phyloP scores from a whole-genome alignment of 2,113 vertebrate species.

The Forbesichthys agassizii region DNA sequence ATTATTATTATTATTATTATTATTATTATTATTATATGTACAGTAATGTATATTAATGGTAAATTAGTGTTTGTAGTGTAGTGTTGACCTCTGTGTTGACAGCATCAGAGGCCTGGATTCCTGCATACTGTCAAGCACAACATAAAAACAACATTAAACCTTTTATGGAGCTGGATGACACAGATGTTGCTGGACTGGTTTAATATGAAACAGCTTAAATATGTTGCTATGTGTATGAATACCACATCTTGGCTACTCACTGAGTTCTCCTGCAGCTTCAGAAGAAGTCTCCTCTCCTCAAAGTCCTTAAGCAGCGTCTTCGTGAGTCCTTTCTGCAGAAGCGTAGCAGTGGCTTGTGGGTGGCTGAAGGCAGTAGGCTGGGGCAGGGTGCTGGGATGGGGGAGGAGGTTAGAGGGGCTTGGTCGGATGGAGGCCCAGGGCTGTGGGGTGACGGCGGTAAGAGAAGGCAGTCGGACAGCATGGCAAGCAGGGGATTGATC shows the following conservation, averaged over 20 bases:
- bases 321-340: constrained; percentile 53
- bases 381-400: not conserved
- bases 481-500: constrained; percentile 40
- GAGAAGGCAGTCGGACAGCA: constrained; percentile 28
- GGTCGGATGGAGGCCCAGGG: constrained; percentile 46
- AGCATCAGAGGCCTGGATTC: constrained; percentile 80
- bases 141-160: not conserved
- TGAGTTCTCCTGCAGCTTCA: constrained; percentile 65
- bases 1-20: no score
- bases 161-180: not conserved
- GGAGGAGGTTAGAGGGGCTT: not conserved
- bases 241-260: constrained; percentile 47
- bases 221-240: not conserved
- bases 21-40: not conserved
- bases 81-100: constrained; percentile 84
- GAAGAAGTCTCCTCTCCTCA: constrained; percentile 53
- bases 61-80: not conserved
- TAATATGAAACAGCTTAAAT: not conserved
- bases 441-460: constrained; percentile 60
- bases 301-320: constrained; percentile 69
- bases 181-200: not conserved
- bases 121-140: constrained; percentile 79
- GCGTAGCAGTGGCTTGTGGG: not conserved
- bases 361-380: not conserved
- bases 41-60: not conserved